phyloP scores from a whole-genome alignment of 2,888 invertebrate species.

The Ophion slaviceki region DNA sequence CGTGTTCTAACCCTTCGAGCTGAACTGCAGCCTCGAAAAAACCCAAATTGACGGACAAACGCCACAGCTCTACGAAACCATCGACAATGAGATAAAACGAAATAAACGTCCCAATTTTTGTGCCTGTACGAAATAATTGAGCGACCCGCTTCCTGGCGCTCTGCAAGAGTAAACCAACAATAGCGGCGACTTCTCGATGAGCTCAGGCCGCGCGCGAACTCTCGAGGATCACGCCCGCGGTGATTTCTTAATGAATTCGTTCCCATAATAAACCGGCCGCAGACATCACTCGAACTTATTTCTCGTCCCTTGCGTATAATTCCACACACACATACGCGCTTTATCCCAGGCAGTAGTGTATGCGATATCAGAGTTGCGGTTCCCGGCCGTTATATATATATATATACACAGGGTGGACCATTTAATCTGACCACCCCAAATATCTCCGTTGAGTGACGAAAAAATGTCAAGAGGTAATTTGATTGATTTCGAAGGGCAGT shows the following conservation, averaged over 20 bases:
- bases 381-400: constrained; percentile 38
- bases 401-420: neutral
- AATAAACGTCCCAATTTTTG: neutral
- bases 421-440: no score
- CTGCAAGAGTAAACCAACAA: neutral
- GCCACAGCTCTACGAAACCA: no score
- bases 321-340: constrained; percentile 6
- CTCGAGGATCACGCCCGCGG: constrained; percentile 48
- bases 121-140: neutral
- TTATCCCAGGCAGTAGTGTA: neutral
- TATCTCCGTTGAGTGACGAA: no score
- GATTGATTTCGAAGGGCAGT: no score
- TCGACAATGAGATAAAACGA: no score
- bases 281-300: constrained; percentile 37
- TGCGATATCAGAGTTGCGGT: constrained; percentile 25
- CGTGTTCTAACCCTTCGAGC: no score
- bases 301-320: constrained; percentile 1
- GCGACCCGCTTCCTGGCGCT: neutral
- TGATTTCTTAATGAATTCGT: constrained; percentile 68
- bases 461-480: no score
- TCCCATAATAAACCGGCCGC: constrained; percentile 45
- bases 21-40: no score
- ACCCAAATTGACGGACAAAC: no score
- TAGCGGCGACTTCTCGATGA: neutral
- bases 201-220: constrained; percentile 7